Percentiles rank a stretch among this genome's conserved stretches.
These are phyloP conservation scores for Zosterops borbonicus DNA, from an alignment of 2,113 vertebrate genomes.

Conservation along the genomic window DNA sequence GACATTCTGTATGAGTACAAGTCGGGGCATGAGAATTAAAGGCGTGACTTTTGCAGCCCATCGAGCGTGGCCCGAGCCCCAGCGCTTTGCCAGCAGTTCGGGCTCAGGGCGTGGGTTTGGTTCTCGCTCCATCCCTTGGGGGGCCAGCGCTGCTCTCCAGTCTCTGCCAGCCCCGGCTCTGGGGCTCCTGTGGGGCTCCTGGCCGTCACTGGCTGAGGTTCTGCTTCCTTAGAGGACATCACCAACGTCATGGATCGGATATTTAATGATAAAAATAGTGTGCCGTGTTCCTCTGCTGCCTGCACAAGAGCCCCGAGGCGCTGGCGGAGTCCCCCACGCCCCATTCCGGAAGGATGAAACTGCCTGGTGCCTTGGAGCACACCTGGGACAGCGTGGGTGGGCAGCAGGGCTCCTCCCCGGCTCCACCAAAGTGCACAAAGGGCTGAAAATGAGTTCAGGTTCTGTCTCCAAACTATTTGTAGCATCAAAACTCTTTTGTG, in stretches of 20 bases:
- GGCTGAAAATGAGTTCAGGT: not conserved
- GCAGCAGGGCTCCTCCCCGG: not conserved
- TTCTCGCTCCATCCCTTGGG: not conserved
- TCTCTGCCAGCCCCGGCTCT: not conserved
- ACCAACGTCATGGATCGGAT: not conserved
- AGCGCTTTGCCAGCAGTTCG: not conserved
- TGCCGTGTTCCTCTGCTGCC: not conserved
- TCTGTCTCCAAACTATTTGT: not conserved
- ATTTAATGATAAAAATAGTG: not conserved
- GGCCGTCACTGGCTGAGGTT: not conserved
- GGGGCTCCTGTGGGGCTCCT: not conserved
- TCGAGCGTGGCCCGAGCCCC: rapidly evolving
- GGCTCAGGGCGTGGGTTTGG: not conserved
- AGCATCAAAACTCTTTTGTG: not conserved
- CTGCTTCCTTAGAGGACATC: not conserved
- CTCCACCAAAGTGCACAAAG: rapidly evolving
- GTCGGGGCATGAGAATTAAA: not conserved
- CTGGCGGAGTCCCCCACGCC: rapidly evolving
- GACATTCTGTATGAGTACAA: rapidly evolving
- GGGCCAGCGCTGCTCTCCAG: rapidly evolving
- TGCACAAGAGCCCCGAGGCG: not conserved
- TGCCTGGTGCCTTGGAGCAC: rapidly evolving
- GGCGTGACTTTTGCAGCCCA: rapidly evolving
- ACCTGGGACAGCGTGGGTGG: not conserved
- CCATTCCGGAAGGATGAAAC: not conserved